Conservation (phyloP, 2,888 invertebrate genomes). For the Melinopterus prodromus region DNA sequence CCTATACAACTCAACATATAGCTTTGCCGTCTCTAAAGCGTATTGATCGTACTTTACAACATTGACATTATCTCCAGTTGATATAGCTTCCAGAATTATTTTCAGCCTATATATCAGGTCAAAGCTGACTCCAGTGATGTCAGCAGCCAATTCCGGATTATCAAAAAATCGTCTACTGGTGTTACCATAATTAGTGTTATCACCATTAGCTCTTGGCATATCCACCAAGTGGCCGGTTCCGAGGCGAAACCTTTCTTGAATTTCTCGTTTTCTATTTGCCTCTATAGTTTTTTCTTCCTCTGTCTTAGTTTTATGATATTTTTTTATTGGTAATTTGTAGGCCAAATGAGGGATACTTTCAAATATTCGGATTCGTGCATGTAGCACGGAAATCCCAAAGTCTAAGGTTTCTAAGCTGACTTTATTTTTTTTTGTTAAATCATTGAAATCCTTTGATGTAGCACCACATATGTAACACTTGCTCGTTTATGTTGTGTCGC, state of each 20-base stretch:
- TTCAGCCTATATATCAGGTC: constrained; percentile 47
- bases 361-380: no score
- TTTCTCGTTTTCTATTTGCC: constrained; percentile 35
- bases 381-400: no score
- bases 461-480: no score
- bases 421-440: no score
- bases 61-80: constrained; percentile 38
- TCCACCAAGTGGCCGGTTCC: constrained; percentile 42
- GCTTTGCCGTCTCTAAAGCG: constrained; percentile 37
- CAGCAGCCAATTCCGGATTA: constrained; percentile 41
- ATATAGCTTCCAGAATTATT: constrained; percentile 49
- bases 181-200: constrained; percentile 34
- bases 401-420: no score
- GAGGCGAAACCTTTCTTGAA: constrained; percentile 38
- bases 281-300: constrained; percentile 28
- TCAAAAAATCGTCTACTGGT: constrained; percentile 43
- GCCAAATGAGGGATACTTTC: no score
- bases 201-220: constrained; percentile 39
- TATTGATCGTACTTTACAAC: constrained; percentile 37
- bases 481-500: no score
- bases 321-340: constrained; percentile 8
- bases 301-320: constrained; percentile 11
- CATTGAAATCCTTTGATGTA: no score
- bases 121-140: constrained; percentile 50
- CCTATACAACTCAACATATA: constrained; percentile 45